Conservation (phyloP, 2,888 invertebrate genomes). For the Caenorhabditis sulstoni region DNA sequence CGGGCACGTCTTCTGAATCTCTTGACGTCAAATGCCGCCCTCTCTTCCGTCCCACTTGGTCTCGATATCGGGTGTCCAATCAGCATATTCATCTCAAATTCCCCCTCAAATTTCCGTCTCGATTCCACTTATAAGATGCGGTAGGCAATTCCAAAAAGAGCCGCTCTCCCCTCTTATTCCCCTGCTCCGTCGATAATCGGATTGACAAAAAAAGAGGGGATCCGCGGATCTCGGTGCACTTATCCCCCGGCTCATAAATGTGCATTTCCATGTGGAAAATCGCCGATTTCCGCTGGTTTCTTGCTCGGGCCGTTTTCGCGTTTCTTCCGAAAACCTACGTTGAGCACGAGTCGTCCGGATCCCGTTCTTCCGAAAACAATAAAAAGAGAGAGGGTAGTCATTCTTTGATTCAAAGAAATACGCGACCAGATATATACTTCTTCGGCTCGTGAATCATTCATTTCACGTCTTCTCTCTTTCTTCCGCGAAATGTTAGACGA, state of each 20-base stretch:
- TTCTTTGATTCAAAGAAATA: too few relatives aligned
- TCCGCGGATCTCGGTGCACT: conserved; percentile 25
- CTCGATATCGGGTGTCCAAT: conserved; percentile 36
- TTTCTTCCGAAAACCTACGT: background rate
- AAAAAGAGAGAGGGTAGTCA: too few relatives aligned
- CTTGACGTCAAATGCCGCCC: conserved; percentile 36
- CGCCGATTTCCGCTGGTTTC: conserved; percentile 29
- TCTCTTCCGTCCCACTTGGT: conserved; percentile 22
- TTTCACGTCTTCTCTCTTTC: background rate
- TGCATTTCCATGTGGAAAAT: conserved; percentile 29
- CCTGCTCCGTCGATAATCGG: conserved; percentile 9
- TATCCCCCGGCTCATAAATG: conserved; percentile 29
- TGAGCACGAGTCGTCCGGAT: too few relatives aligned
- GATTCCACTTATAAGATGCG: background rate
- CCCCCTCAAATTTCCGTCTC: conserved; percentile 17
- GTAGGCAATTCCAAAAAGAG: too few relatives aligned
- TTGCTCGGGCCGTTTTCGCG: background rate
- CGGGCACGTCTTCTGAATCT: background rate
- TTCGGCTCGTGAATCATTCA: conserved; percentile 5
- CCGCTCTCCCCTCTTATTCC: background rate
- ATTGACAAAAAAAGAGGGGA: background rate
- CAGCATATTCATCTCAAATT: conserved; percentile 20
- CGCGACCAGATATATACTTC: background rate
- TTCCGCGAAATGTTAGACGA: too few relatives aligned
- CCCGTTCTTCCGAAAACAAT: background rate